These are phyloP conservation scores for Staurois parvus DNA, from an alignment of 2,797 vertebrate species.

Conservation along the genomic window DNA sequence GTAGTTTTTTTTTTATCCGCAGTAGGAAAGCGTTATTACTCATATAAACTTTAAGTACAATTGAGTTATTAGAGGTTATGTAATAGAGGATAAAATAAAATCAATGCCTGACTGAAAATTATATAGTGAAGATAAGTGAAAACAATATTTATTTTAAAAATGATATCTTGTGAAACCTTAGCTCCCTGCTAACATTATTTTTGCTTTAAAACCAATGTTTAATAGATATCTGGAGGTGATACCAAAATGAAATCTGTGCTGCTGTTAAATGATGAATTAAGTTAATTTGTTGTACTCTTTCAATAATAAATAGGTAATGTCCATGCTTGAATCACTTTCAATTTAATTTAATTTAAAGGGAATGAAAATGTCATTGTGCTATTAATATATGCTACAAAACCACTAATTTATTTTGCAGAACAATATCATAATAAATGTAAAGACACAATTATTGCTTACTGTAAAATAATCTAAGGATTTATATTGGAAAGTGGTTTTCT, in stretches of 20 bases:
- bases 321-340: slow-evolving; percentile 41
- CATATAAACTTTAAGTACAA: slow-evolving; percentile 66
- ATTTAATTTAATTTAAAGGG: slow-evolving; percentile 38
- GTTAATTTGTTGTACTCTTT: slow-evolving; percentile 14
- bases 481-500: too few species aligned
- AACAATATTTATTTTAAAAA: slow-evolving; percentile 10
- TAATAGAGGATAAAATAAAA: slow-evolving; percentile 53
- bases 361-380: slow-evolving; percentile 39
- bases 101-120: slow-evolving; percentile 43
- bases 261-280: neutral
- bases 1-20: slow-evolving; percentile 69
- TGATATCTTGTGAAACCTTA: slow-evolving; percentile 5
- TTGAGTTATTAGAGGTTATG: slow-evolving; percentile 70
- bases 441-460: slow-evolving; percentile 21
- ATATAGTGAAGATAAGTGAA: slow-evolving; percentile 39
- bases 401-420: slow-evolving; percentile 23
- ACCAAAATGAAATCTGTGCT: neutral
- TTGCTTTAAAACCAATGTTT: slow-evolving; percentile 4
- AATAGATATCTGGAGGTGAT: slow-evolving; percentile 4
- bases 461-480: neutral
- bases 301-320: slow-evolving; percentile 32
- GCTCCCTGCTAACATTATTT: neutral
- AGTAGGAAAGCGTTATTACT: slow-evolving; percentile 69
- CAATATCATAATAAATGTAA: slow-evolving; percentile 7
- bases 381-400: slow-evolving; percentile 23